Base-by-base conservation (phyloP, 2,797 vertebrate genomes). In the Octomys mimax region DNA sequence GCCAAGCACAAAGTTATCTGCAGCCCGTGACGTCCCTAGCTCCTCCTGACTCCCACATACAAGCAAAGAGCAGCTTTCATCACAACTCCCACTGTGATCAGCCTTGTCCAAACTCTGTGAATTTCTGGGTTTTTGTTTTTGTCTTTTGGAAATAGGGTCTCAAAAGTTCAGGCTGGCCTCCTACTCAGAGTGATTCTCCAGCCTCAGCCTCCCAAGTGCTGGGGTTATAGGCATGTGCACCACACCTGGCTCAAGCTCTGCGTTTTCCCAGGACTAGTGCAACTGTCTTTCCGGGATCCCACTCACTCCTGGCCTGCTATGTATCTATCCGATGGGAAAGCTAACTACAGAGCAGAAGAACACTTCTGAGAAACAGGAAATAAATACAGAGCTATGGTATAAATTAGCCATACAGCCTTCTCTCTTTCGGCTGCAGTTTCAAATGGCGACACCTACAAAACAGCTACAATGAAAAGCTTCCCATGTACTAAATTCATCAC, bases 361-460 rank as follows among this genome's bases (percentile, higher is more conserved):
- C 36, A 54, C n/a, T 86, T 52, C 36, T 33, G 42, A 77, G 70
- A 66, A 61, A 57, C 73, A 61, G 18, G 46, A 90, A 83, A 46
- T 21, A 33, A 11, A 49, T 1, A 10, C 2, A 59, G 73, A 82
- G 61, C 18, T 46, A 46, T 33, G 61, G 68, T 89, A 28, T 24
- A 46, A 49, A 10, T 80, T 49, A 66, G 54, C 78, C 9, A 71
- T 18, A 59, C 62, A 36, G 33, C 49, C 24, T 36, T 36, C 78
- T 83, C 18, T 78, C 64, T 46, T 87, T 82, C 57, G 49, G 79
- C 78, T 84, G 77, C 49, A 81, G 46, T 36, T 46, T 88, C 49
- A 89, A 91, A 57, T 1, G 54, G 52, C 1, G n/a, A 93, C n/a
- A 46, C 1, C 5, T 2, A 36, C 19, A 75, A 85, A 7, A 39